A percentile compares a stretch with the other conserved stretches of the same genome.
These are phyloP conservation scores for Lypha dubia DNA, from an alignment of 2,888 invertebrate species.

Conservation along the genomic window DNA sequence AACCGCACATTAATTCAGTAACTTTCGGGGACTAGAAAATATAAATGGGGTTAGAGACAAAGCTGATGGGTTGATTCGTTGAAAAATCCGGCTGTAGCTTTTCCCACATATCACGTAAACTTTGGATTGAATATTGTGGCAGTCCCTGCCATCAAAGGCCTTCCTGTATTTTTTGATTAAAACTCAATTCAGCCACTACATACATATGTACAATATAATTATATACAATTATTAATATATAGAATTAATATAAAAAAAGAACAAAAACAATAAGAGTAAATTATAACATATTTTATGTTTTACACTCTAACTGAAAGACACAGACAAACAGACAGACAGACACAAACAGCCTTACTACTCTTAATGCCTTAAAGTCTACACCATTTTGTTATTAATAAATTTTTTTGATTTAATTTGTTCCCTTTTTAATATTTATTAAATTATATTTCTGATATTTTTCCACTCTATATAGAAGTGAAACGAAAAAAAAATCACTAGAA, in stretches of 20 bases:
- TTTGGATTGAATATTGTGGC: neutral
- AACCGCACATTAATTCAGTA: too few species aligned
- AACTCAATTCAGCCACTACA: conserved; percentile 22
- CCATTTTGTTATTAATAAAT: conserved; percentile 3
- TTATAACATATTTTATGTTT: conserved; percentile 26
- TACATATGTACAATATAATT: conserved; percentile 41
- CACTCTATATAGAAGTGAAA: conserved; percentile 22
- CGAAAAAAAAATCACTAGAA: conserved; percentile 31
- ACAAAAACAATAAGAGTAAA: conserved; percentile 7
- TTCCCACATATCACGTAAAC: too few species aligned
- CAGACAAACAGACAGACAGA: neutral
- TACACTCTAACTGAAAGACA: conserved; percentile 8
- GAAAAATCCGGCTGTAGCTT: too few species aligned
- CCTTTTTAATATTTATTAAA: conserved; percentile 65
- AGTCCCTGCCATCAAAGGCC: neutral
- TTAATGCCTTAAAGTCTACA: conserved; percentile 53
- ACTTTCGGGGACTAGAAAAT: too few species aligned
- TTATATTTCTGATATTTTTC: conserved; percentile 56
- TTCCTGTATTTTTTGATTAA: neutral
- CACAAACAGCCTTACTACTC: conserved; percentile 5
- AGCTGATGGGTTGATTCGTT: too few species aligned
- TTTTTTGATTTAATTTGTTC: conserved; percentile 19
- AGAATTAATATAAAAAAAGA: conserved; percentile 11
- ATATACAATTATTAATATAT: conserved; percentile 59
- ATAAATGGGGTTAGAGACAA: too few species aligned